Evolutionary conservation across 2,797 vertebrate genomes (phyloP), one percentile per base, ranked within the genome.

Genomic region (Chromis chromis): DNA sequence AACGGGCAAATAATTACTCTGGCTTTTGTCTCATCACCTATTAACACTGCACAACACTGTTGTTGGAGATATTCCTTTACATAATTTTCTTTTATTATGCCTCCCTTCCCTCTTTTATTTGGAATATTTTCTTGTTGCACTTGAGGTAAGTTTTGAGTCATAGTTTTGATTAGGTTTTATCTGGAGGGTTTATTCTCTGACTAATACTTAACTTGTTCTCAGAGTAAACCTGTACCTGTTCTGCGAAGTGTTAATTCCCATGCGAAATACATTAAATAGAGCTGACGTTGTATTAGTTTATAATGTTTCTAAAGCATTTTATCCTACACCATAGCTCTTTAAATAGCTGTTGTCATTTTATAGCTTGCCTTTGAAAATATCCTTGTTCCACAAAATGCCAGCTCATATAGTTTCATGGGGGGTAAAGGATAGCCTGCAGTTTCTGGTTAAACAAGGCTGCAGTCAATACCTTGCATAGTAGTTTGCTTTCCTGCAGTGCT

Each of bases 1-100:
- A 90, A 90, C 87, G 88, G 84, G 81, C 77, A 52, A 65, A 78
- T 86, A 69, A 83, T 82, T 74, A 57, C 74, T 77, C 81, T 92
- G 88, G 75, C 78, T 74, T 89, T 83, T 77, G 78, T 90, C 72
- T 85, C 31, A 17, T 76, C 52, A 52, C 24, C 67, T 70, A 86
- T 89, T 88, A 86, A 73, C 72, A 68, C 74, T 49, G 62, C 50
- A 70, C 80, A 84, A 82, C 39, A 74, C 57, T 56, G 27, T 78
- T 78, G 76, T 65, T 79, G 65, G 68, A 87, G 88, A 81, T 76
- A 61, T 85, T 82, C 39, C 58, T 65, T 65, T 46, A 36, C 63
- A 69, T 65, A 49, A 65, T 79, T 82, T 79, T 73, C 25, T 79
- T 80, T 79, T 70, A 56, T 75, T 70, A 13, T 63, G 33, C 72